Percentiles rank a stretch among this genome's conserved stretches.
These are phyloP conservation scores for Lepidotrigona ventralis DNA, from an alignment of 1,140 invertebrate species.

Conservation along the genomic window DNA sequence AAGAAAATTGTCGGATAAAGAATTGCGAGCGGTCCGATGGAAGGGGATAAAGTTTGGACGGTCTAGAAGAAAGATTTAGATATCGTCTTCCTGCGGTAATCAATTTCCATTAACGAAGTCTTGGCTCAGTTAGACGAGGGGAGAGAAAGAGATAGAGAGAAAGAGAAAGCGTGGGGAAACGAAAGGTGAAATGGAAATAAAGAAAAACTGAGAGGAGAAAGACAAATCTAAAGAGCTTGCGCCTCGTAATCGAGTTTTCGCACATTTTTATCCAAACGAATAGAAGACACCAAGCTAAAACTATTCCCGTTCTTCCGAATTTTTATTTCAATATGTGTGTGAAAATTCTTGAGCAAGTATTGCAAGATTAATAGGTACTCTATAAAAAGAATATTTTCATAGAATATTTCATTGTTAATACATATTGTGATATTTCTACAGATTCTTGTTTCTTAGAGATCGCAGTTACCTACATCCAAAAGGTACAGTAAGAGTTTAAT, in stretches of 20 bases:
- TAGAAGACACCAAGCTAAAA: background rate
- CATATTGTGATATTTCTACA: too few relatives aligned
- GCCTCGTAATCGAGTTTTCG: constrained; percentile 47
- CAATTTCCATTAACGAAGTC: constrained; percentile 76
- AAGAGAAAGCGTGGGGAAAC: constrained; percentile 45
- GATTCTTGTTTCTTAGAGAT: too few relatives aligned
- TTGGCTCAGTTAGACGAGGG: constrained; percentile 56
- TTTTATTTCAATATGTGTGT: background rate
- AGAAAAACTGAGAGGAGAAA: constrained; percentile 39
- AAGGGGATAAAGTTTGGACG: constrained; percentile 51
- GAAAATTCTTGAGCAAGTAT: too few relatives aligned
- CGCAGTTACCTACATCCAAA: too few relatives aligned
- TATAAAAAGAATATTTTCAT: too few relatives aligned
- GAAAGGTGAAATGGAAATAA: constrained; percentile 49
- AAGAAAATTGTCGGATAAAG: constrained; percentile 36
- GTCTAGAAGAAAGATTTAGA: constrained; percentile 72
- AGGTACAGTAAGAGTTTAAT: too few relatives aligned
- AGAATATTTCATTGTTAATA: too few relatives aligned
- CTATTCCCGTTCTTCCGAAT: background rate
- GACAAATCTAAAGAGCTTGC: constrained; percentile 38
- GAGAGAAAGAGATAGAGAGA: constrained; percentile 19
- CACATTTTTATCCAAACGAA: constrained; percentile 35
- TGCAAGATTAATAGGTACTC: too few relatives aligned
- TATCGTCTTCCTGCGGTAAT: constrained; percentile 76
- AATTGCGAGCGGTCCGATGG: constrained; percentile 41